Evolutionary conservation across 30 jellyfish, hydroid and myxozoan species (phyloP).

Genomic region (Hydractinia symbiolongicarpus): DNA sequence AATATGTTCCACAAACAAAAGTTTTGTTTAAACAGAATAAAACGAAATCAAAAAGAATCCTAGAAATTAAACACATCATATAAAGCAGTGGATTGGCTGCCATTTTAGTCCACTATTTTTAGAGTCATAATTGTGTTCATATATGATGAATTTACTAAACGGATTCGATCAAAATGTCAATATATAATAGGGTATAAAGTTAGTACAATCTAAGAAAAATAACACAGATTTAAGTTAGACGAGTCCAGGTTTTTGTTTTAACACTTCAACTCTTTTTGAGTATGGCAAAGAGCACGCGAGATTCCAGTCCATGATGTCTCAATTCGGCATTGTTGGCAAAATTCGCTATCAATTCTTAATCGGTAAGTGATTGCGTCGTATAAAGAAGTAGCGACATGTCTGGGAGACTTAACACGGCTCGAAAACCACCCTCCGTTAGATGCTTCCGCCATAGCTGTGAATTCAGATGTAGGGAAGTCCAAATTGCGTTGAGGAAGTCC

Average conservation of each 20-base stretch:
- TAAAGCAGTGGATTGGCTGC: too few relatives aligned
- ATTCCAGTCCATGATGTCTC: slow-evolving; percentile 1
- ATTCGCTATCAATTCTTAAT: slow-evolving; percentile 8
- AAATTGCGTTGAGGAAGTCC: slow-evolving; percentile 11
- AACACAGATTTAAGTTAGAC: too few relatives aligned
- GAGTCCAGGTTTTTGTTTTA: neutral
- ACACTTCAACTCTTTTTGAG: slow-evolving; percentile 22
- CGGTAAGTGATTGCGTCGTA: slow-evolving; percentile 17
- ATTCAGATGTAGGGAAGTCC: slow-evolving; percentile 46
- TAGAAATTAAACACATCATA: too few relatives aligned
- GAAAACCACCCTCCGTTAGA: slow-evolving; percentile 66
- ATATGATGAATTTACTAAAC: too few relatives aligned
- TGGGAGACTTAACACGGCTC: slow-evolving; percentile 16
- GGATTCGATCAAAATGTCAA: too few relatives aligned
- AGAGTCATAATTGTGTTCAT: too few relatives aligned
- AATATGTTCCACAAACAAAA: too few relatives aligned
- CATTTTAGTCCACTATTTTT: too few relatives aligned
- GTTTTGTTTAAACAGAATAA: too few relatives aligned
- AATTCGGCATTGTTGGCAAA: slow-evolving; percentile 23
- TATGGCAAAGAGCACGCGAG: slow-evolving; percentile 13
- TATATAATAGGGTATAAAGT: too few relatives aligned
- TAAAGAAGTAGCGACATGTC: slow-evolving; percentile 21
- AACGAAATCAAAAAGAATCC: too few relatives aligned
- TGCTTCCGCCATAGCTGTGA: slow-evolving; percentile 35
- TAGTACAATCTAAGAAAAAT: too few relatives aligned